These are phyloP conservation scores for Ctena decussata DNA, from an alignment of 2,888 invertebrate genomes.

Conservation along the genomic window DNA sequence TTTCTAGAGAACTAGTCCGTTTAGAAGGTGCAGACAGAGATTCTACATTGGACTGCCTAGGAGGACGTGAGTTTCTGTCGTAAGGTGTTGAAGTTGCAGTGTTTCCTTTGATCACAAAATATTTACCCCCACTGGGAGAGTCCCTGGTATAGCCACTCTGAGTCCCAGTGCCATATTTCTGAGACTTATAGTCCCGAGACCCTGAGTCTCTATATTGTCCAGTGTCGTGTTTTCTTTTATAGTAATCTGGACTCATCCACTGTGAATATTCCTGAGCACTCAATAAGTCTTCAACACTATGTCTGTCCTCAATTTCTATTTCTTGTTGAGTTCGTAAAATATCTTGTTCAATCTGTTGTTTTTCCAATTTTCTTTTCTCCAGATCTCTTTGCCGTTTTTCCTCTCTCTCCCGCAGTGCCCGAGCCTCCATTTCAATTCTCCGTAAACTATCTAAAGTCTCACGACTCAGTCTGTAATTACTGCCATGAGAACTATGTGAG, in stretches of 20 bases:
- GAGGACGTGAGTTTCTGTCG: slow-evolving; percentile 55
- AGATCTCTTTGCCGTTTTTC: slow-evolving; percentile 76
- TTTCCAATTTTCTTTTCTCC: slow-evolving; percentile 78
- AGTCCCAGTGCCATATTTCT: neutral
- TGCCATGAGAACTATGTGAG: slow-evolving; percentile 70
- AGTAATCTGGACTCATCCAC: slow-evolving; percentile 39
- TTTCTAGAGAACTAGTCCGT: slow-evolving; percentile 76
- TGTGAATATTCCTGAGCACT: slow-evolving; percentile 51
- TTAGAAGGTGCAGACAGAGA: slow-evolving; percentile 63
- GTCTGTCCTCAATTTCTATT: slow-evolving; percentile 79
- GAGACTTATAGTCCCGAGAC: neutral
- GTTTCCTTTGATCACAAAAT: slow-evolving; percentile 75
- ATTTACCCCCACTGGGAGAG: slow-evolving; percentile 71
- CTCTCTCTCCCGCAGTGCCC: slow-evolving; percentile 77
- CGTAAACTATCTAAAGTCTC: slow-evolving; percentile 77
- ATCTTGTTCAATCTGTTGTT: slow-evolving; percentile 80
- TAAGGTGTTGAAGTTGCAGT: slow-evolving; percentile 33
- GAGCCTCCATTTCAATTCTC: slow-evolving; percentile 78
- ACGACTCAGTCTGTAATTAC: slow-evolving; percentile 70
- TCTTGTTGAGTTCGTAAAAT: slow-evolving; percentile 79
- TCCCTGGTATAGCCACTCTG: slow-evolving; percentile 30
- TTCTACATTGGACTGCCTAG: slow-evolving; percentile 66
- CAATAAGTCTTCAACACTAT: slow-evolving; percentile 82
- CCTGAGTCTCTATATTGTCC: slow-evolving; percentile 32
- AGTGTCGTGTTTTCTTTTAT: slow-evolving; percentile 42